These are phyloP conservation scores for Eupithecia vulgata DNA, from an alignment of 2,888 invertebrate species.

Conservation along the genomic window DNA sequence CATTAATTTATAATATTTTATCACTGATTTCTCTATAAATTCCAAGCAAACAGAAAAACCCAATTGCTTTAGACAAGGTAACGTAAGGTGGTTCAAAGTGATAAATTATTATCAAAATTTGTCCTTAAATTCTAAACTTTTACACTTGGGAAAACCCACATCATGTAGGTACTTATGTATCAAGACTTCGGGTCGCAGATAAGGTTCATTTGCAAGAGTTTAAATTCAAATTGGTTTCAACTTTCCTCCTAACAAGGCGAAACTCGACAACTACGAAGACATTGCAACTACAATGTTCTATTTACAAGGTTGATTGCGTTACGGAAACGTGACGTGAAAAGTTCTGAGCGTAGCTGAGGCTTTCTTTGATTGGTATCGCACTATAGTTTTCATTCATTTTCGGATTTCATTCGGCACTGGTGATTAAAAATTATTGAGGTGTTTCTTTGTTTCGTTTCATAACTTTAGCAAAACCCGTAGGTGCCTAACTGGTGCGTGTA, in stretches of 20 bases:
- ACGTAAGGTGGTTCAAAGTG: background rate
- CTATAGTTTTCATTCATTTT: too few species aligned
- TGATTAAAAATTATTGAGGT: too few species aligned
- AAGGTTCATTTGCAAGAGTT: slow-evolving; percentile 13
- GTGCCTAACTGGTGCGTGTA: too few species aligned
- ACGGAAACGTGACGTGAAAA: slow-evolving; percentile 35
- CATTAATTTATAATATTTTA: too few species aligned
- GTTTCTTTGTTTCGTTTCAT: too few species aligned
- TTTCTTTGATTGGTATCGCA: slow-evolving; percentile 33
- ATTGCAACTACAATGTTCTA: slow-evolving; percentile 37
- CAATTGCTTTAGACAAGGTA: background rate
- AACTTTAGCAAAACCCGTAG: too few species aligned
- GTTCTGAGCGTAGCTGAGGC: slow-evolving; percentile 21
- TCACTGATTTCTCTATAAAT: background rate
- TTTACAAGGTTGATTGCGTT: slow-evolving; percentile 37
- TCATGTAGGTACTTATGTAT: too few species aligned
- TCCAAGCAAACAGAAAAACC: background rate
- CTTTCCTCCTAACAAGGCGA: slow-evolving; percentile 18
- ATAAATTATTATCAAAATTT: background rate
- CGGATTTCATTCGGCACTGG: too few species aligned
- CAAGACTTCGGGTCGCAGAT: background rate
- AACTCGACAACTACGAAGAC: slow-evolving; percentile 25
- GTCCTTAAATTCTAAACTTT: slow-evolving; percentile 1
- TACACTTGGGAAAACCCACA: slow-evolving; percentile 8
- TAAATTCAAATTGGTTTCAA: slow-evolving; percentile 29